A percentile compares a stretch with the other conserved stretches of the same genome.
These are phyloP conservation scores for Sicus ferrugineus DNA, from an alignment of 2,888 invertebrate species.

Conservation along the genomic window DNA sequence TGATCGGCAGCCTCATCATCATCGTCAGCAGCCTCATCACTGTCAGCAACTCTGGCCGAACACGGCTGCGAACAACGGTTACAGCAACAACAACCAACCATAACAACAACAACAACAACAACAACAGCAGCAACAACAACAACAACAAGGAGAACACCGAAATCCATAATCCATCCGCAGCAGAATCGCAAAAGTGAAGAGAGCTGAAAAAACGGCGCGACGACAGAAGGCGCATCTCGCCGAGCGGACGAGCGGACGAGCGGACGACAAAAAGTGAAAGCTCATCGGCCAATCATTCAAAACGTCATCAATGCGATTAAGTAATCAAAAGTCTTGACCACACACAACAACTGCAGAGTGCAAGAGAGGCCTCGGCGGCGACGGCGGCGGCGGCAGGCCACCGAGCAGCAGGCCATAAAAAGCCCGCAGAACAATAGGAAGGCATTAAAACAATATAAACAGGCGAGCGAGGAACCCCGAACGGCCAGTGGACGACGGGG, in stretches of 20 bases:
- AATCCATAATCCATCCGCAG: constrained; percentile 7
- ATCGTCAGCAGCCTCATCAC: too few relatives aligned
- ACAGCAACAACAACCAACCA: constrained; percentile 13
- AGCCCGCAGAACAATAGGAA: background rate
- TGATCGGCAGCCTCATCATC: too few relatives aligned
- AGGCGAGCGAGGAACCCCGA: background rate
- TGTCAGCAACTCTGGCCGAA: too few relatives aligned
- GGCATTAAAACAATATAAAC: background rate
- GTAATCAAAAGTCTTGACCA: constrained; percentile 56
- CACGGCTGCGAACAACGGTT: background rate
- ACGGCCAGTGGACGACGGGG: too few relatives aligned
- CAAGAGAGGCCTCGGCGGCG: background rate
- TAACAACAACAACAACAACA: constrained; percentile 33
- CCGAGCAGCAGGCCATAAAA: background rate
- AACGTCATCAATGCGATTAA: constrained; percentile 50
- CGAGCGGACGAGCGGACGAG: background rate
- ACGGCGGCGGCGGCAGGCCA: background rate
- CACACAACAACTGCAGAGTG: constrained; percentile 40
- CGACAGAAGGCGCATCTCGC: background rate
- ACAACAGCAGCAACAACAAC: constrained; percentile 8
- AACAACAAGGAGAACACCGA: background rate
- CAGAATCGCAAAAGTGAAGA: background rate
- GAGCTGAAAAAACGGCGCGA: background rate
- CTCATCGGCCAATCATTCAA: constrained; percentile 40
- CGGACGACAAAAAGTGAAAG: constrained; percentile 43